Percentiles rank a stretch among this genome's conserved stretches.
Conservation (phyloP, 1,140 invertebrate species). For the Vanessa atalanta region DNA sequence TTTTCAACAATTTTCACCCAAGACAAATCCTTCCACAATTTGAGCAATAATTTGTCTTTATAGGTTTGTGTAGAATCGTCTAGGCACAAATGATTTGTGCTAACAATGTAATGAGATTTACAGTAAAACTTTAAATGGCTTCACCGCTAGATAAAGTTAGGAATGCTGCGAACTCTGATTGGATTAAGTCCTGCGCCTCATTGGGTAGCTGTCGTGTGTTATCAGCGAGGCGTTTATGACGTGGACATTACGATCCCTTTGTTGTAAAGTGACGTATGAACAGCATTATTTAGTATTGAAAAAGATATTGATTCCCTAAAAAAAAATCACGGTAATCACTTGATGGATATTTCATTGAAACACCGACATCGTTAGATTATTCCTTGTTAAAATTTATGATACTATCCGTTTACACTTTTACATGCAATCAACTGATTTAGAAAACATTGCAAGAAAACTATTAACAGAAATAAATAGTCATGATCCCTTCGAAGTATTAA, state of each 20-base stretch:
- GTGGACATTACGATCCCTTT: not conserved
- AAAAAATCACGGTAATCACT: too few relatives aligned
- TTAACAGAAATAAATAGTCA: too few relatives aligned
- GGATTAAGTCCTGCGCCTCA: conserved; percentile 24
- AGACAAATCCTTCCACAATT: not conserved
- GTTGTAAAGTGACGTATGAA: not conserved
- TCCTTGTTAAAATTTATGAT: too few relatives aligned
- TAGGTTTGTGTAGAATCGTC: not conserved
- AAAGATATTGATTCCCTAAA: too few relatives aligned
- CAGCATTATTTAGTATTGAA: too few relatives aligned
- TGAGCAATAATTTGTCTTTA: not conserved
- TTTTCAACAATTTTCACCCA: too few relatives aligned
- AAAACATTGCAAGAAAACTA: too few relatives aligned
- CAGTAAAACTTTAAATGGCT: conserved; percentile 33
- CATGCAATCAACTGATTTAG: too few relatives aligned
- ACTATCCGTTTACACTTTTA: too few relatives aligned
- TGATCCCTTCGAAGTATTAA: too few relatives aligned
- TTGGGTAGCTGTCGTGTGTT: conserved; percentile 2
- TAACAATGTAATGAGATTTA: conserved; percentile 41
- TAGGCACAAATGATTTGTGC: conserved; percentile 20
- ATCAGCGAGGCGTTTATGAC: not conserved
- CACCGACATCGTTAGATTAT: too few relatives aligned
- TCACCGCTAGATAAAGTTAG: conserved; percentile 40
- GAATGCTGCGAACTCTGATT: conserved; percentile 29
- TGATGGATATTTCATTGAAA: too few relatives aligned